Evolutionary conservation across 1,140 invertebrate genomes (phyloP), one percentile per base, ranked within the genome.

Genomic region (Chrysopa pallens): DNA sequence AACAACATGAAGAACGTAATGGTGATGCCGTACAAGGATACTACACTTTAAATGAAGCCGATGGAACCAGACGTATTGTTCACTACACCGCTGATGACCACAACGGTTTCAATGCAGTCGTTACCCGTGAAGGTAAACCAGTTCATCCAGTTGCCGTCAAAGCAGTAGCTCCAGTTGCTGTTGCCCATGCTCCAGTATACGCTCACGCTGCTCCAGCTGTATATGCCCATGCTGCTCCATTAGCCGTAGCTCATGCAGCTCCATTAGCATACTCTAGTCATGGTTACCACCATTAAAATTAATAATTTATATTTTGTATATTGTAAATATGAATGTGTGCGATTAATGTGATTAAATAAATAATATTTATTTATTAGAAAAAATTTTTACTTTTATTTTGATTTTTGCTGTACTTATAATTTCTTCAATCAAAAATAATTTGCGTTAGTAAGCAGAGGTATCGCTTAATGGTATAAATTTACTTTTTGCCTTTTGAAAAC

Each of bases 21-120:
- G 74, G 74, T 23, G 72, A 73, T 51, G 63, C 72, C n/a, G 73
- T 76, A 29, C 67, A 73, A 51, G 75, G 74, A 15, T 66, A 57
- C 39, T 63, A 53, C 38, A 47, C 54, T 3, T n/a, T 57, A 9
- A 45, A 11, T 40, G 58, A 61, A 17, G 56, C 60, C 0, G 62
- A 64, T 36, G 61, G 63, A 5, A 53, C 53, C 17, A 23, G 17
- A 23, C 17, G 17, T 23, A 5, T 23, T 5, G 17, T 23, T 3
- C 17, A 23, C 17, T 23, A 23, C 17, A 23, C 17, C 17, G 17
- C 17, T 23, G 17, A 23, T 23, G 17, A 23, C 17, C 17, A 23
- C 17, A 23, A 23, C 5, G 17, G 17, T 23, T 23, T 23, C 17
- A 23, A 23, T 5, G 17, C 17, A 23, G 17, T 23, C 17, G 17